phyloP scores from a whole-genome alignment of 1,140 invertebrate species.

The Laupala kohalensis region DNA sequence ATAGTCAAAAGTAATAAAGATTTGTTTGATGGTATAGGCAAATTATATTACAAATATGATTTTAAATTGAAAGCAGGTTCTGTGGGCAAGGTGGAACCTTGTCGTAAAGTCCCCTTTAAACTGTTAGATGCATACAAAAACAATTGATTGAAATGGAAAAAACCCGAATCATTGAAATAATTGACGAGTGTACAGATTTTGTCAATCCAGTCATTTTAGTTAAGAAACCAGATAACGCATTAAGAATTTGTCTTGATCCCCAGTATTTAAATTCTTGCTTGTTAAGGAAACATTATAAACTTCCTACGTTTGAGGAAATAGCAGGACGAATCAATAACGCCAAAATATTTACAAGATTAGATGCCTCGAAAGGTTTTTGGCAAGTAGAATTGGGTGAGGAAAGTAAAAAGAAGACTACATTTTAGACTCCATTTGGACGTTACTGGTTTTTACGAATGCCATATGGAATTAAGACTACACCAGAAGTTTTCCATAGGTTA shows the following conservation, averaged over 20 bases:
- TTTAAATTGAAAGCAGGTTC: background rate
- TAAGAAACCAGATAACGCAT: background rate
- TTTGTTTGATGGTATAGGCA: background rate
- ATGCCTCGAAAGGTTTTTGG: slow-evolving; percentile 23
- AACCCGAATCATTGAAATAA: background rate
- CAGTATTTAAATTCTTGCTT: slow-evolving; percentile 25
- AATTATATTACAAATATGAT: background rate
- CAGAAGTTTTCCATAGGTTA: slow-evolving; percentile 17
- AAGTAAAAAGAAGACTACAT: slow-evolving; percentile 16
- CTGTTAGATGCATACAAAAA: background rate
- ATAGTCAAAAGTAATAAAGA: background rate
- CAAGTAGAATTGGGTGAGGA: slow-evolving; percentile 19
- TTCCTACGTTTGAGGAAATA: slow-evolving; percentile 20
- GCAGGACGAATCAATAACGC: slow-evolving; percentile 18
- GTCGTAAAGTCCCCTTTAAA: background rate
- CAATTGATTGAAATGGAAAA: background rate
- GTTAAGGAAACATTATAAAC: slow-evolving; percentile 17
- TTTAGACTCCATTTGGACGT: slow-evolving; percentile 11
- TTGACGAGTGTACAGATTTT: background rate
- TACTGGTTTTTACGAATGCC: slow-evolving; percentile 11
- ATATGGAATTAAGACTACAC: slow-evolving; percentile 13
- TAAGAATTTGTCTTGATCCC: slow-evolving; percentile 25
- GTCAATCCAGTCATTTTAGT: background rate
- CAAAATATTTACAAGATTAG: slow-evolving; percentile 23
- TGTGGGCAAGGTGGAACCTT: background rate